Evolutionary conservation across 1,140 invertebrate species (phyloP).

Genomic region (Scaptomyza hsui): DNA sequence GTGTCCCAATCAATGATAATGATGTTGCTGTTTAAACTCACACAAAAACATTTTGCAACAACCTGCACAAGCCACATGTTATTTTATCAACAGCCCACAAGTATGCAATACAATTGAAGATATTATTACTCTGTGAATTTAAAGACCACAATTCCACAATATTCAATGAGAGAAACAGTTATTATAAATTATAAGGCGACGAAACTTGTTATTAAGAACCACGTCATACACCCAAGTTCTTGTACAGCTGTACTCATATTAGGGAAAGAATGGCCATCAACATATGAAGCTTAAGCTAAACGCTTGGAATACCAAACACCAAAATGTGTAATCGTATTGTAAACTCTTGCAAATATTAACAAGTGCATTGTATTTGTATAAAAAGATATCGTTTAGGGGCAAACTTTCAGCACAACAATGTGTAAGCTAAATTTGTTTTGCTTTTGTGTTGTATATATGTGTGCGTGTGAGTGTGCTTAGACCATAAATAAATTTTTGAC

Average conservation of each 20-base stretch:
- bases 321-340: not conserved
- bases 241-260: no score
- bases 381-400: not conserved
- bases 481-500: conserved; percentile 36
- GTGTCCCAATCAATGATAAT: conserved; percentile 19
- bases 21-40: conserved; percentile 2
- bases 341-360: conserved; percentile 7
- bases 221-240: no score
- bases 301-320: not conserved
- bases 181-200: no score
- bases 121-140: not conserved
- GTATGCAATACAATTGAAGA: conserved; percentile 8
- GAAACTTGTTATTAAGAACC: no score
- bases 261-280: no score
- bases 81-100: conserved; percentile 8
- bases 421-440: not conserved
- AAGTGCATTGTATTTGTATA: conserved; percentile 16
- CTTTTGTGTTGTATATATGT: conserved; percentile 9
- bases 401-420: not conserved
- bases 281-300: no score
- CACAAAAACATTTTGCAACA: not conserved
- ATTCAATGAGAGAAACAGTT: not conserved
- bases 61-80: not conserved
- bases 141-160: not conserved
- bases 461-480: conserved; percentile 1